Evolutionary conservation across 2,113 vertebrate species (phyloP).

Genomic region (Cololabis saira): DNA sequence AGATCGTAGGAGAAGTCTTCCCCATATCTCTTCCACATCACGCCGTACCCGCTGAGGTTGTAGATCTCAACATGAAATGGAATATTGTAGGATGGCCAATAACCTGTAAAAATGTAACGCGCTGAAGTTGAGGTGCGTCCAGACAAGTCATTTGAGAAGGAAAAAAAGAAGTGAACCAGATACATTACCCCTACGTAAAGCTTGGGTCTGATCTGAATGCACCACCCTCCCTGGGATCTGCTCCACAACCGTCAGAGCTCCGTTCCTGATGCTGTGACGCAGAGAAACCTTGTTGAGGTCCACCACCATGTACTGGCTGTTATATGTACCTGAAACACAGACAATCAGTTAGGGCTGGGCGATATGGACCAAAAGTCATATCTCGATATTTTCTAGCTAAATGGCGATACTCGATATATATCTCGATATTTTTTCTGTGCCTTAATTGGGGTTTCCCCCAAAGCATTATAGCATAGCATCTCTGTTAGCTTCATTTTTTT

Average conservation of each 20-base stretch:
- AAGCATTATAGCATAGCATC: too few species aligned
- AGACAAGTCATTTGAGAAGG: not conserved
- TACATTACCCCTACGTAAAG: constrained; percentile 85
- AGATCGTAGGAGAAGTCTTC: constrained; percentile 90
- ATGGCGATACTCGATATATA: too few species aligned
- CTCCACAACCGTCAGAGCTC: constrained; percentile 87
- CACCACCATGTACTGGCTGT: constrained; percentile 93
- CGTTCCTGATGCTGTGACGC: constrained; percentile 76
- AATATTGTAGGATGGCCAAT: constrained; percentile 93
- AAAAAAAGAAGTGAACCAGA: not conserved
- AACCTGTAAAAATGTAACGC: constrained; percentile 78
- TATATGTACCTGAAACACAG: constrained; percentile 86
- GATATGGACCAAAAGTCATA: too few species aligned
- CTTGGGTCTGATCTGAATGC: constrained; percentile 87
- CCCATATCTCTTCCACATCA: constrained; percentile 82
- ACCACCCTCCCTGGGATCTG: constrained; percentile 89
- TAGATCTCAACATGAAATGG: constrained; percentile 89
- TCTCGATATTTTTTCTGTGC: too few species aligned
- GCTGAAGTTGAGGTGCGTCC: not conserved
- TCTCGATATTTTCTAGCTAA: too few species aligned
- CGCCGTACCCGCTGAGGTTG: constrained; percentile 85
- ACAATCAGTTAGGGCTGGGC: not conserved
- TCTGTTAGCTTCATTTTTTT: too few species aligned
- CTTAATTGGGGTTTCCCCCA: too few species aligned
- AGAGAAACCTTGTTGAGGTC: constrained; percentile 86